These are phyloP conservation scores for Palythoa grandis DNA, from an alignment of 92 coral and sea anemone genomes.

Conservation along the genomic window DNA sequence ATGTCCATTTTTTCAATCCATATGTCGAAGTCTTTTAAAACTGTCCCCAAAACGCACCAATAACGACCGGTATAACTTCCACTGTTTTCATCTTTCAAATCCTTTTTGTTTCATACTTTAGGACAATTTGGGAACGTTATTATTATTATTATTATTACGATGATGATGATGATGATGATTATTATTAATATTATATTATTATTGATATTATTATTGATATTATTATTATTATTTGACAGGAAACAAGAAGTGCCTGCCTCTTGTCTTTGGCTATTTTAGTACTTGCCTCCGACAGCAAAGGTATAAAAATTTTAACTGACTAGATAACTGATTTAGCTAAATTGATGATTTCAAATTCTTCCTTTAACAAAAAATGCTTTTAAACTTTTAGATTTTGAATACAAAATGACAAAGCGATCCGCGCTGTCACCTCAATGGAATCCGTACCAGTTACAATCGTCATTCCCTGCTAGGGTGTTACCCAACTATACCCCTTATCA, in stretches of 20 bases:
- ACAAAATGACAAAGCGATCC: conserved; percentile 24
- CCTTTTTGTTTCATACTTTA: too few species aligned
- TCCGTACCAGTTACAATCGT: conserved; percentile 20
- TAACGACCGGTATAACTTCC: too few species aligned
- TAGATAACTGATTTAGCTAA: not conserved
- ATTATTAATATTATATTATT: too few species aligned
- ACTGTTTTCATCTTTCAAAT: too few species aligned
- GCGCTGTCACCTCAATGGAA: conserved; percentile 11
- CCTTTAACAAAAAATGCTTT: not conserved
- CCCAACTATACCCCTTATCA: conserved; percentile 26
- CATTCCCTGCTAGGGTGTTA: conserved; percentile 14
- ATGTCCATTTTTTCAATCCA: too few species aligned
- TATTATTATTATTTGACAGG: not conserved
- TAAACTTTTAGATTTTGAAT: conserved; percentile 10
- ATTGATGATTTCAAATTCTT: too few species aligned
- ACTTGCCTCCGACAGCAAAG: conserved; percentile 26
- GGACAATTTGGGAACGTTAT: too few species aligned
- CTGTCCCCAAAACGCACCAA: too few species aligned
- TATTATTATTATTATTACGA: too few species aligned
- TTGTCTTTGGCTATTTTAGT: conserved; percentile 1
- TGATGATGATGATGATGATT: too few species aligned
- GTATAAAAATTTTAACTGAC: not conserved
- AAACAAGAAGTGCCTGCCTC: not conserved
- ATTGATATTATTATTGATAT: too few species aligned
- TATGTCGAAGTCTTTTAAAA: too few species aligned